Evolutionary conservation across 2,797 vertebrate genomes (phyloP), one percentile per base, ranked within the genome.

Genomic region (Philypnodon macrostomus): DNA sequence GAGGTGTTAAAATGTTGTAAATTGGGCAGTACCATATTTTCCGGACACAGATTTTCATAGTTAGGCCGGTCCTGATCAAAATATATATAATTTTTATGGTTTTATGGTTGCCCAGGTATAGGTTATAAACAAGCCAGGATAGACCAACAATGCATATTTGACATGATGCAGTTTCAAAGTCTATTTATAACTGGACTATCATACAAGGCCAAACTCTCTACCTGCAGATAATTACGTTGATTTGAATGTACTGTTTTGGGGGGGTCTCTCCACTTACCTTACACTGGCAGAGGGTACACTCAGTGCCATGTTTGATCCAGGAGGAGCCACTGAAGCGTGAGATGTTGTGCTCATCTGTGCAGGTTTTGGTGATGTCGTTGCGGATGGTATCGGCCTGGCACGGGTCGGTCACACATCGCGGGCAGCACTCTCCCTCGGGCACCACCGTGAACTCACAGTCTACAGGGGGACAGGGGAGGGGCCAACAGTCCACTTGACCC

Each of bases 401-500:
- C 35, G 97, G 96, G 78, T 95, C 95, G 1, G 84, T 83, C 78
- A 97, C 91, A 14, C 97, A 98, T 70, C 83, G 94, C 0, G 91
- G 89, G 60, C 97, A 99, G 85, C 96, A 99, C 83, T 98, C 95
- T 0, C 90, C 93, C 81, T 99, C 94, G 0, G 93, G 92, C 47
- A 98, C 91, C 62, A 93, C 76, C 0, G 93, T 97, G 80, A 98
- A 98, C 70, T 98, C 95, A 60, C 97, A 99, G 30, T 96, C 94
- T 36, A 89, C 87, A 4, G 93, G 93, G 0, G 94, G 96, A 83
- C 97, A 99, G 0, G 92, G 89, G 83, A 98, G 84, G 8, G 96
- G 95, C 96, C 96, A 98, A 77, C 97, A 99, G 81, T 99, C 96
- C 67, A 98, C 95, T 82, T 98, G 94, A 1, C 96, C 95, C 87